phyloP scores from a whole-genome alignment of 2,888 invertebrate species.

The Rosalia funebris region DNA sequence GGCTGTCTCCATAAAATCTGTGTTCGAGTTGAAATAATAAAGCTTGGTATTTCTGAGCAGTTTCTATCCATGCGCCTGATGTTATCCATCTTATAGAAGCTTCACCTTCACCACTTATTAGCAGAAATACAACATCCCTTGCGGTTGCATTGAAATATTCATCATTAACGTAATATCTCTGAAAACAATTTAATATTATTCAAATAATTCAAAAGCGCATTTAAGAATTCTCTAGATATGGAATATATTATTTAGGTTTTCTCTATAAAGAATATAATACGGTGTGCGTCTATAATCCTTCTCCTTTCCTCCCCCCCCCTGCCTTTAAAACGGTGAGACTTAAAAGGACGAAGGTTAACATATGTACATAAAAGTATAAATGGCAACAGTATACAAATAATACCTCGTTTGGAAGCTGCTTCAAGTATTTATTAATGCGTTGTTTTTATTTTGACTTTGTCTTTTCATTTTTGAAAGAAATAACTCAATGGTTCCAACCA shows the following conservation, averaged over 20 bases:
- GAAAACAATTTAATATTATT: constrained; percentile 8
- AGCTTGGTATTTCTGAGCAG: constrained; percentile 24
- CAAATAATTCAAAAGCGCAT: not conserved
- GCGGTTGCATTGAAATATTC: constrained; percentile 12
- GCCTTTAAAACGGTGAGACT: not conserved
- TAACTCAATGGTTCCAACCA: too few species aligned
- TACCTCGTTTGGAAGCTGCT: too few species aligned
- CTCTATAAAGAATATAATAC: not conserved
- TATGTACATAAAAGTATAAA: not conserved
- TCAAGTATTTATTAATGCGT: not conserved
- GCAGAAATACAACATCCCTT: constrained; percentile 22
- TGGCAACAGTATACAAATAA: too few species aligned
- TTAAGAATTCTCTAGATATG: not conserved
- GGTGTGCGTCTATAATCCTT: not conserved
- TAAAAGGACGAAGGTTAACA: too few species aligned
- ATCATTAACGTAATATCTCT: constrained; percentile 27
- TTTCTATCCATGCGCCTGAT: constrained; percentile 18
- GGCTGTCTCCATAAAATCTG: constrained; percentile 32
- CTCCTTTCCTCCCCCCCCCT: not conserved
- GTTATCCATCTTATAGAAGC: constrained; percentile 22
- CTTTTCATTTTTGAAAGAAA: too few species aligned
- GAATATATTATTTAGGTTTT: not conserved
- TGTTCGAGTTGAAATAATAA: constrained; percentile 31
- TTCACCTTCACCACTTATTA: constrained; percentile 28
- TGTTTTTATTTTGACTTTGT: too few species aligned